Evolutionary conservation across 2,888 invertebrate species (phyloP).

Genomic region (Steinernema scapterisci): DNA sequence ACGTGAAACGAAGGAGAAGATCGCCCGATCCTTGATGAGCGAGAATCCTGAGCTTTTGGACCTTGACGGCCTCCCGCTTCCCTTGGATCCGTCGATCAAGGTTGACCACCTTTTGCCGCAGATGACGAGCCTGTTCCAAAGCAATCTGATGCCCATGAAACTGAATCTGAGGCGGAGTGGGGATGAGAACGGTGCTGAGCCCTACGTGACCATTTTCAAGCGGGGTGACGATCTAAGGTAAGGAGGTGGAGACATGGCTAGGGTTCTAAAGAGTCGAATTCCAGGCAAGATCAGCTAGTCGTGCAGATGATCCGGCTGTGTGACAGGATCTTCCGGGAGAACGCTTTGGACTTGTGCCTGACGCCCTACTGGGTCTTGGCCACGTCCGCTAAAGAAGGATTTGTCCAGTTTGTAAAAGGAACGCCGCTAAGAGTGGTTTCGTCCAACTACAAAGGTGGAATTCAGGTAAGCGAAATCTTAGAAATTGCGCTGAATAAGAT

Average conservation of each 20-base stretch:
- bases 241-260: conserved; percentile 9
- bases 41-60: conserved; percentile 71
- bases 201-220: conserved; percentile 95
- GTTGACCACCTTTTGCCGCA: conserved; percentile 86
- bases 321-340: conserved; percentile 87
- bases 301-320: conserved; percentile 96
- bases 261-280: conserved; percentile 28
- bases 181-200: conserved; percentile 64
- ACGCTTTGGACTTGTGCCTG: conserved; percentile 92
- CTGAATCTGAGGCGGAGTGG: conserved; percentile 32
- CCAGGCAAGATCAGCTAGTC: conserved; percentile 91
- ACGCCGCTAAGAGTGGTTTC: conserved; percentile 45
- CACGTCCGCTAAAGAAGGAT: conserved; percentile 92
- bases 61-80: conserved; percentile 86
- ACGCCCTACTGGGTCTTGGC: conserved; percentile 94
- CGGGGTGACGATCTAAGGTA: conserved; percentile 87
- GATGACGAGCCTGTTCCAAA: conserved; percentile 91
- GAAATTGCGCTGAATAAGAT: not conserved
- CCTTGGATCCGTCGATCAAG: conserved; percentile 86
- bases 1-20: conserved; percentile 76
- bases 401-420: conserved; percentile 87
- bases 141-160: conserved; percentile 74
- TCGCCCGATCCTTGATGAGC: conserved; percentile 38
- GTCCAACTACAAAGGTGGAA: conserved; percentile 20
- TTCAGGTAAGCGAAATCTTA: not conserved